Percentiles rank a stretch among this genome's conserved stretches.
Conservation (phyloP, 1,140 invertebrate species). For the Hypsibius dujardini region DNA sequence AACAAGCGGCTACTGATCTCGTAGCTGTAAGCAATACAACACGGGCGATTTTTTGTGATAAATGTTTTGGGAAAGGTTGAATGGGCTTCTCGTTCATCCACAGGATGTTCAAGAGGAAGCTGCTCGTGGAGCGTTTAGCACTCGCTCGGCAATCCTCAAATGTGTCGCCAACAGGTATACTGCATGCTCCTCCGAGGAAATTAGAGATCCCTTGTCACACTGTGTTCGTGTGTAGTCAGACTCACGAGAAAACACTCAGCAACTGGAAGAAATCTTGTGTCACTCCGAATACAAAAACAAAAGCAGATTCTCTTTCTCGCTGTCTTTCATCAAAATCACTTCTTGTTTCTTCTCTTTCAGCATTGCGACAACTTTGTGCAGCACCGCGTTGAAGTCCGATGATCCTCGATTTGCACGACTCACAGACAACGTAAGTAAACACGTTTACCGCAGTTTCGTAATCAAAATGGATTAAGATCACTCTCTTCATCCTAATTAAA, state of each 20-base stretch:
- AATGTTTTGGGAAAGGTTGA: not conserved
- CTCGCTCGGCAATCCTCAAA: not conserved
- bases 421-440: not conserved
- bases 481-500: too few relatives aligned
- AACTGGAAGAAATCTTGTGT: not conserved
- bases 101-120: too few relatives aligned
- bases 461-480: too few relatives aligned
- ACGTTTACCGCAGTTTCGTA: too few relatives aligned
- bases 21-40: too few relatives aligned
- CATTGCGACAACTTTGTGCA: conserved; percentile 2
- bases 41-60: not conserved
- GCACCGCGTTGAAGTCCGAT: not conserved
- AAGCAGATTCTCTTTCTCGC: not conserved
- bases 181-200: too few relatives aligned
- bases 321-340: not conserved
- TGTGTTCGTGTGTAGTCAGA: not conserved
- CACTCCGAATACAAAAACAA: not conserved
- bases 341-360: not conserved
- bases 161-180: not conserved
- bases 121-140: not conserved
- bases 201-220: too few relatives aligned
- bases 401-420: not conserved
- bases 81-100: not conserved
- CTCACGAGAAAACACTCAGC: not conserved
- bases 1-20: not conserved